These are phyloP conservation scores for Hypselothyrea guttata DNA, from an alignment of 2,888 invertebrate genomes.

Conservation along the genomic window DNA sequence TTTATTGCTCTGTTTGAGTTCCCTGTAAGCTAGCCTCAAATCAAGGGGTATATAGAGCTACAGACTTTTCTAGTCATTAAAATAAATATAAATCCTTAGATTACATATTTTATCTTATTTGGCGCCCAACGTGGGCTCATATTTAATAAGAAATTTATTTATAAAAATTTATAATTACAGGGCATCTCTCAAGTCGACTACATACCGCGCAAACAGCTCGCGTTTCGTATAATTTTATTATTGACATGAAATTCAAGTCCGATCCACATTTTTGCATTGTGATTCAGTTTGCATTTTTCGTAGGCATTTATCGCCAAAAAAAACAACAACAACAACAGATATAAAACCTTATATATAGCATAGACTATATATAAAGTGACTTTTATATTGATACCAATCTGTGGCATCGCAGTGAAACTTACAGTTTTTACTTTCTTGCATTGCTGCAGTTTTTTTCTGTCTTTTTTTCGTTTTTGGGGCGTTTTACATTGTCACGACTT, in stretches of 20 bases:
- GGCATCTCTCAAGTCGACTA: slow-evolving; percentile 10
- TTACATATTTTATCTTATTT: too few relatives aligned
- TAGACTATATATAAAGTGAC: slow-evolving; percentile 16
- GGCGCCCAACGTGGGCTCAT: too few relatives aligned
- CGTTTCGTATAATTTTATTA: slow-evolving; percentile 46
- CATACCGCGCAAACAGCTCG: not conserved
- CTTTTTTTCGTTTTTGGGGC: slow-evolving; percentile 41
- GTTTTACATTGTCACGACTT: slow-evolving; percentile 70
- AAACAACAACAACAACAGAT: slow-evolving; percentile 18
- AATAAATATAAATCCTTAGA: too few relatives aligned
- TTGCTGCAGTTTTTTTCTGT: slow-evolving; percentile 37
- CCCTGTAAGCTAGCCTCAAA: not conserved
- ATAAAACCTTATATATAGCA: not conserved
- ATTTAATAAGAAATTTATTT: too few relatives aligned
- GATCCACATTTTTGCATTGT: slow-evolving; percentile 63
- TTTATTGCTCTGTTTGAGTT: slow-evolving; percentile 1
- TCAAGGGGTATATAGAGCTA: not conserved
- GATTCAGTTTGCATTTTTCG: slow-evolving; percentile 66
- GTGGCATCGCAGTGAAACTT: slow-evolving; percentile 62
- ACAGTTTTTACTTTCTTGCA: slow-evolving; percentile 57
- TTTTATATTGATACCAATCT: slow-evolving; percentile 49
- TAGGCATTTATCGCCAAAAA: slow-evolving; percentile 50
- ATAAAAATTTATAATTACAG: slow-evolving; percentile 4
- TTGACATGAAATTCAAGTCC: slow-evolving; percentile 61
- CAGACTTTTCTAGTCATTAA: too few relatives aligned